phyloP scores from a whole-genome alignment of 92 coral and sea anemone species.

The Hydrozoanthus gracilis region DNA sequence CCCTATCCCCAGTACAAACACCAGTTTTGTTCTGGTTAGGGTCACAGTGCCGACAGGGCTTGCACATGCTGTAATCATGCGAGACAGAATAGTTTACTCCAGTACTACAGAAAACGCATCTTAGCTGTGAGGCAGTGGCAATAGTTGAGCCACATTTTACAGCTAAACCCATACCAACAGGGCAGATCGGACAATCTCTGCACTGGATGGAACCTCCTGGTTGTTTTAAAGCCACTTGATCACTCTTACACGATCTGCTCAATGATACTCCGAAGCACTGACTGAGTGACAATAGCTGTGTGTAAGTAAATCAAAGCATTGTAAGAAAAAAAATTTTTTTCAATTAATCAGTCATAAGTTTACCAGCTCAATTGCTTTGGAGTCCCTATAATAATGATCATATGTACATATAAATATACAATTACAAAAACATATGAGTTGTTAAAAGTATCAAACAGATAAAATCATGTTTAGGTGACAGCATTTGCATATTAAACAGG shows the following conservation, averaged over 20 bases:
- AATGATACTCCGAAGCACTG: background rate
- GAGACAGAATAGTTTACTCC: constrained; percentile 15
- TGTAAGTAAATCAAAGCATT: no score
- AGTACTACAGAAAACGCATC: background rate
- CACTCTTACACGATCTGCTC: background rate
- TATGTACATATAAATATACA: no score
- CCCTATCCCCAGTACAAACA: constrained; percentile 3
- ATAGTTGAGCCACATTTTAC: constrained; percentile 20
- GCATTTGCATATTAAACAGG: no score
- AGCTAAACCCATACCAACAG: background rate
- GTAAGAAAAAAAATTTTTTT: background rate
- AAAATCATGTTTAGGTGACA: no score
- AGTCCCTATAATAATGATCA: no score
- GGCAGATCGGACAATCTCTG: constrained; percentile 1
- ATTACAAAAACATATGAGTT: no score
- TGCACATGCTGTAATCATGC: constrained; percentile 38
- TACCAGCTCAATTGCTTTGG: no score
- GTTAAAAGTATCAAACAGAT: no score
- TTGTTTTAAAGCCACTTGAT: background rate
- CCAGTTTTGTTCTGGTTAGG: constrained; percentile 34
- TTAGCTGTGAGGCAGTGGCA: background rate
- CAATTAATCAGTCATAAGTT: no score
- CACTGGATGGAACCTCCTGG: background rate
- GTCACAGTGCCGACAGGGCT: constrained; percentile 9
- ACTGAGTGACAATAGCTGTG: no score